These are phyloP conservation scores for Casuarius casuarius DNA, from an alignment of 2,113 vertebrate species.

Conservation along the genomic window DNA sequence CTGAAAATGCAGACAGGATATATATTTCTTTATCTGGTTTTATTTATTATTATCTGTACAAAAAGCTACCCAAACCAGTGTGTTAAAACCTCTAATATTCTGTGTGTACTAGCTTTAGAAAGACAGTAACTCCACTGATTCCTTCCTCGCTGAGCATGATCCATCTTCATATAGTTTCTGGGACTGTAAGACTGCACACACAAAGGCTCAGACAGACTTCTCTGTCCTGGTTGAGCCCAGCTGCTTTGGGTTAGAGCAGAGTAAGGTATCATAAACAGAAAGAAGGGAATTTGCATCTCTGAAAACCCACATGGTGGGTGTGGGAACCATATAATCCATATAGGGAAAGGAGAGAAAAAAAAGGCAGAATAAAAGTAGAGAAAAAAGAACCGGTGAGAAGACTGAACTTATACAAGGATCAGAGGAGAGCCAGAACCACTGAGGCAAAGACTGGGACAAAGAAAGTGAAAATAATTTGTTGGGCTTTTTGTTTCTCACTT, in stretches of 20 bases:
- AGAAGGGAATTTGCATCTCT: neutral
- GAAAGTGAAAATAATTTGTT: neutral
- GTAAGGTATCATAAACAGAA: neutral
- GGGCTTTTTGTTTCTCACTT: accelerated
- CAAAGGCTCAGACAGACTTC: neutral
- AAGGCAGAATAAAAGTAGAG: neutral
- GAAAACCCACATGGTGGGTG: neutral
- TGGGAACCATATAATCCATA: neutral
- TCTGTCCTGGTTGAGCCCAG: neutral
- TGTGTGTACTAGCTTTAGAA: neutral
- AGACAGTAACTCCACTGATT: neutral
- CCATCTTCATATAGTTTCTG: neutral
- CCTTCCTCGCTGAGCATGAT: neutral
- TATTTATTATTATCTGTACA: neutral
- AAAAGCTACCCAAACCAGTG: neutral
- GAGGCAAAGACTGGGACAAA: neutral
- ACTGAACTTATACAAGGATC: neutral
- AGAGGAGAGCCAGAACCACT: neutral
- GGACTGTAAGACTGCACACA: neutral
- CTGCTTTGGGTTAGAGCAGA: neutral
- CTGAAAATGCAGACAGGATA: neutral
- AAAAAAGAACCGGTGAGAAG: neutral
- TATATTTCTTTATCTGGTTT: neutral
- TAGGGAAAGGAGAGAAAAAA: neutral
- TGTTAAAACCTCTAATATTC: neutral